These are phyloP conservation scores for Rhabdomys pumilio DNA, from an alignment of 2,797 vertebrate genomes.

Conservation along the genomic window DNA sequence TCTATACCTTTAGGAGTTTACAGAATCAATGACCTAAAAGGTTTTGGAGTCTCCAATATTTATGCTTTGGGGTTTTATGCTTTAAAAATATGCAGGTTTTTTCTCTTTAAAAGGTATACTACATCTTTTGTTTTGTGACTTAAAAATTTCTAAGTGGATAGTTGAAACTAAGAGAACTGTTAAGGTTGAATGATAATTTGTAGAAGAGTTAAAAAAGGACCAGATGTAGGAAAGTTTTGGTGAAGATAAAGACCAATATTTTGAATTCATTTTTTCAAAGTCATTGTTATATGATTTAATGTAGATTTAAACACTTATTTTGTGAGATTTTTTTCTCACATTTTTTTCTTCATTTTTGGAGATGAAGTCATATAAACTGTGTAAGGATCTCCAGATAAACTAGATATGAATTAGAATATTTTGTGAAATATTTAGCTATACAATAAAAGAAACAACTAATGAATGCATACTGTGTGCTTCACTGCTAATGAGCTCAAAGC, in stretches of 20 bases:
- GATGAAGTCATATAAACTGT: background rate
- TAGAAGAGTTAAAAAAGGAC: constrained; percentile 17
- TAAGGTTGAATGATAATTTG: constrained; percentile 11
- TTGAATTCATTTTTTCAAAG: background rate
- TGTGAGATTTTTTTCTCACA: background rate
- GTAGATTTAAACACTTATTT: constrained; percentile 7
- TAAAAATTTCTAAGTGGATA: constrained; percentile 7
- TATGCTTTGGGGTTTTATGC: constrained; percentile 66
- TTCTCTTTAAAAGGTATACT: constrained; percentile 37
- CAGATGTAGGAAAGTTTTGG: background rate
- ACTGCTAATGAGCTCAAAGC: background rate
- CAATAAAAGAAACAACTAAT: background rate
- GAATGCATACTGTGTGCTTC: background rate
- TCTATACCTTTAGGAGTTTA: constrained; percentile 3
- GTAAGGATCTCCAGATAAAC: background rate
- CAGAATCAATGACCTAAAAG: constrained; percentile 64
- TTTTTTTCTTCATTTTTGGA: background rate
- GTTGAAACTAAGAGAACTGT: constrained; percentile 39
- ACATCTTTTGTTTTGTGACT: constrained; percentile 52
- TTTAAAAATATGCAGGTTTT: constrained; percentile 35
- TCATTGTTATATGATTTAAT: background rate
- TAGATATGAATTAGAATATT: background rate
- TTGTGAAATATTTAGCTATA: background rate
- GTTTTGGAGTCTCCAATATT: constrained; percentile 63
- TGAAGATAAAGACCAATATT: constrained; percentile 34